These are phyloP conservation scores for Eudyptes chrysolophus DNA, from an alignment of 2,113 vertebrate genomes.

Conservation along the genomic window DNA sequence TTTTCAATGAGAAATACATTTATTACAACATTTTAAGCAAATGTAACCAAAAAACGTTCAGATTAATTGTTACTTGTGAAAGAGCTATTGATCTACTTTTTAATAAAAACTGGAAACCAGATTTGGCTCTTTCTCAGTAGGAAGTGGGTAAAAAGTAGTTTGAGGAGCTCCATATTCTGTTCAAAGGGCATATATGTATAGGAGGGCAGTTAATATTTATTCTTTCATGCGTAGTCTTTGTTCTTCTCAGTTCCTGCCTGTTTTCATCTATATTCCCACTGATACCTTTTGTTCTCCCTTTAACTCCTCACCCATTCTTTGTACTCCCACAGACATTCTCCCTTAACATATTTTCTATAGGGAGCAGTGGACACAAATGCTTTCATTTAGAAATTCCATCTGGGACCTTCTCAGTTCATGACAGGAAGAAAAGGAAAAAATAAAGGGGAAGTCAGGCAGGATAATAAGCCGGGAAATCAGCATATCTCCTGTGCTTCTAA, in stretches of 20 bases:
- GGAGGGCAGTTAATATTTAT: constrained; percentile 50
- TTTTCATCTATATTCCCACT: constrained; percentile 44
- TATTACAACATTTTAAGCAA: not conserved
- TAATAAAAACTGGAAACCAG: not conserved
- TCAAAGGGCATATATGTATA: not conserved
- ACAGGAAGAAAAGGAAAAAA: constrained; percentile 19
- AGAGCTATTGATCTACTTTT: not conserved
- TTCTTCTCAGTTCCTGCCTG: constrained; percentile 2
- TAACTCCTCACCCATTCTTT: constrained; percentile 41
- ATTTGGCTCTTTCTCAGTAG: not conserved
- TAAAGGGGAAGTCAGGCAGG: constrained; percentile 10
- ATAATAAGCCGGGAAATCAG: constrained; percentile 40
- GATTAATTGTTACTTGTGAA: not conserved
- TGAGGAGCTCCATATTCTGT: not conserved
- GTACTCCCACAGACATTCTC: constrained; percentile 15
- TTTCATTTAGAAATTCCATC: constrained; percentile 42
- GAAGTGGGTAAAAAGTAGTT: not conserved
- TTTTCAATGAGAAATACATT: not conserved
- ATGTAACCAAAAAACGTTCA: fast-evolving
- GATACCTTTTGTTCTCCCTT: constrained; percentile 43
- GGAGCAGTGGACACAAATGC: constrained; percentile 11
- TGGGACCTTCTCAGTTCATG: constrained; percentile 8
- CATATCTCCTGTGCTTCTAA: constrained; percentile 18
- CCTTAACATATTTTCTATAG: not conserved
- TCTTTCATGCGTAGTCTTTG: constrained; percentile 25